Evolutionary conservation across 2,888 invertebrate genomes (phyloP).

Genomic region (Tetrapedia diversipes): DNA sequence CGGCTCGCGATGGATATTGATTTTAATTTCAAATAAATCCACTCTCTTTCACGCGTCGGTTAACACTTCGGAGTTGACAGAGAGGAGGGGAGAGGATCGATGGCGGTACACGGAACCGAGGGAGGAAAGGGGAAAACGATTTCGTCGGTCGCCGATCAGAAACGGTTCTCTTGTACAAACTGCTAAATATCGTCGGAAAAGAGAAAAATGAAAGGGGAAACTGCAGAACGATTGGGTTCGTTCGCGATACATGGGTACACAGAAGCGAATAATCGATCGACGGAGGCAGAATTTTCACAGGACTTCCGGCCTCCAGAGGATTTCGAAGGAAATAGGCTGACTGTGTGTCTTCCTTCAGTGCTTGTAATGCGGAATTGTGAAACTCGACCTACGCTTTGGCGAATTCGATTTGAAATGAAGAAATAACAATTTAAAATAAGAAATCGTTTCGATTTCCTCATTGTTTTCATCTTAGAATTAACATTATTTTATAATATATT

Average conservation of each 20-base stretch:
- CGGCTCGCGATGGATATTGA: slow-evolving; percentile 67
- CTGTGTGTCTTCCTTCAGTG: no score
- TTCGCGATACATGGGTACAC: neutral
- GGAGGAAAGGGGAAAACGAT: neutral
- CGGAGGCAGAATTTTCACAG: neutral
- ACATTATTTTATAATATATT: no score
- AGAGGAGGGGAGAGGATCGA: neutral
- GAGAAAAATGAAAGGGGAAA: neutral
- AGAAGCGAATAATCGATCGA: neutral
- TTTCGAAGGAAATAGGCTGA: neutral
- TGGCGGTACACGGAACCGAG: no score
- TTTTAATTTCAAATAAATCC: slow-evolving; percentile 74
- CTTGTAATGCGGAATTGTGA: no score
- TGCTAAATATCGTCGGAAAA: neutral
- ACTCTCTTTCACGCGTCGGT: slow-evolving; percentile 39
- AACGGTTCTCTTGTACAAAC: slow-evolving; percentile 12
- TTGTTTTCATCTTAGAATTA: no score
- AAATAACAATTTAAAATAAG: no score
- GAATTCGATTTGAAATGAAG: no score
- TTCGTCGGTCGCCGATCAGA: slow-evolving; percentile 5
- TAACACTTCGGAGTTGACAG: slow-evolving; percentile 1
- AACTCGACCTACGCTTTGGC: no score
- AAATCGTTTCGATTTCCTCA: no score
- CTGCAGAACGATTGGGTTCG: neutral
- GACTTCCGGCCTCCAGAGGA: neutral